A percentile compares a stretch with the other conserved stretches of the same genome.
phyloP scores from a whole-genome alignment of 2,888 invertebrate species.

The Andrena marginata region DNA sequence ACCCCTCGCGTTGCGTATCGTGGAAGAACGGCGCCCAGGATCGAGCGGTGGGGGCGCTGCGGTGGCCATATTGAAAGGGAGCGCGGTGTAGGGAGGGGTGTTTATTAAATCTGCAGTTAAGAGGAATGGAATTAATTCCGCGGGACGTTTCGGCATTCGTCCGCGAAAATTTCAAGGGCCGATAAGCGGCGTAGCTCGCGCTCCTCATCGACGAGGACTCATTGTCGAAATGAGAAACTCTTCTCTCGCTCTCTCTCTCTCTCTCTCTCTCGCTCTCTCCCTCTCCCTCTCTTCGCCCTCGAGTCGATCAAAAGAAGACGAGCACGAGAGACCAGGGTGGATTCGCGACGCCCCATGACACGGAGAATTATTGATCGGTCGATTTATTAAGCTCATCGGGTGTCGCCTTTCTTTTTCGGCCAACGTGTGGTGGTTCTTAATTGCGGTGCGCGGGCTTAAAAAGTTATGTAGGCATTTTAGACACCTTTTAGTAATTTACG shows the following conservation, averaged over 20 bases:
- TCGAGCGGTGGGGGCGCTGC: conserved; percentile 30
- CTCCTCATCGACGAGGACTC: conserved; percentile 27
- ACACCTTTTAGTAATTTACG: background rate
- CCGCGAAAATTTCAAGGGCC: conserved; percentile 54
- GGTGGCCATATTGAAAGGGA: conserved; percentile 61
- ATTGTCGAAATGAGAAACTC: conserved; percentile 50
- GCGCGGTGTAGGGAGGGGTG: conserved; percentile 58
- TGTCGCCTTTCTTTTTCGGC: conserved; percentile 6
- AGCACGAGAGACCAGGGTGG: conserved; percentile 4
- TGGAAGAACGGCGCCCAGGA: conserved; percentile 46
- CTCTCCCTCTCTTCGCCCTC: conserved; percentile 1
- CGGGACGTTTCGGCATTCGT: conserved; percentile 60
- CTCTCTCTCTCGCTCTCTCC: background rate
- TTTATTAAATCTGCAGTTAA: conserved; percentile 74
- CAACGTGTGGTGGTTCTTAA: background rate
- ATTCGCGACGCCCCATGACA: conserved; percentile 34
- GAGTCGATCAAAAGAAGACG: conserved; percentile 44
- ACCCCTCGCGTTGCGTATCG: conserved; percentile 51
- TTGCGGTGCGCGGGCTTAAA: background rate
- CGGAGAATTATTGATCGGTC: conserved; percentile 42
- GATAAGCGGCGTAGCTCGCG: conserved; percentile 43
- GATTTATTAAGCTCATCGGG: conserved; percentile 36
- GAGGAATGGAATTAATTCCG: conserved; percentile 70
- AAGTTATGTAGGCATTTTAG: background rate
- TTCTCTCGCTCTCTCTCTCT: background rate